Conservation (phyloP, 2,113 vertebrate genomes). For the Chaetodon trifascialis region DNA sequence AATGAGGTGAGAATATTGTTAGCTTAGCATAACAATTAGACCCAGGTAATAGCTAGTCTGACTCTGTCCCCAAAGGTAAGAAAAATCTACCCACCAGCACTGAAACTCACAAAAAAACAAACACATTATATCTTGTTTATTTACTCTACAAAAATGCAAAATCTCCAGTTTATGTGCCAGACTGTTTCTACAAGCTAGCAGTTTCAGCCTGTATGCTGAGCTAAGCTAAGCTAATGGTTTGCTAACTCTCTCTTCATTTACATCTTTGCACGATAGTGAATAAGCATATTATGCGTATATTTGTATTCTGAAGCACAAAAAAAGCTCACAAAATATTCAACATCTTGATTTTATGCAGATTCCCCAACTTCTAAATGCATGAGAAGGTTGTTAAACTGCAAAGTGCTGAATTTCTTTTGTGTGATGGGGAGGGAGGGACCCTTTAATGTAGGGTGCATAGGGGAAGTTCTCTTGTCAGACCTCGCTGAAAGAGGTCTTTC, state of each 20-base stretch:
- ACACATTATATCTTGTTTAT: too few species aligned
- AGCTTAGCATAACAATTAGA: not conserved
- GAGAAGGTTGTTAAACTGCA: slow-evolving; percentile 61
- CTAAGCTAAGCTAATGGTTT: not conserved
- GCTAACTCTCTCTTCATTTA: too few species aligned
- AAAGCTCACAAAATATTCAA: not conserved
- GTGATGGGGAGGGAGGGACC: slow-evolving; percentile 28
- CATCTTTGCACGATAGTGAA: not conserved
- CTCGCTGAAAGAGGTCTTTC: slow-evolving; percentile 51
- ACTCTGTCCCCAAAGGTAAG: too few species aligned
- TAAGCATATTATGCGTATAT: not conserved
- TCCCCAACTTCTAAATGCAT: not conserved
- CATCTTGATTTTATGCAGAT: not conserved
- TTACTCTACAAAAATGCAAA: too few species aligned
- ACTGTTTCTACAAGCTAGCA: not conserved
- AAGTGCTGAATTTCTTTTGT: slow-evolving; percentile 40
- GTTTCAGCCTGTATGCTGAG: not conserved
- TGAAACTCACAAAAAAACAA: too few species aligned
- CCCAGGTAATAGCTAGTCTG: too few species aligned
- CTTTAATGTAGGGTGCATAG: slow-evolving; percentile 5
- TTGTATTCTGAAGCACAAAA: not conserved
- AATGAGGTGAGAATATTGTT: not conserved
- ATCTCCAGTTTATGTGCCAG: not conserved
- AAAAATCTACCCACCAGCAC: too few species aligned
- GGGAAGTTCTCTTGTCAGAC: slow-evolving; percentile 18